phyloP scores from a whole-genome alignment of 2,888 invertebrate genomes.

The Stenchaetothrips biformis region DNA sequence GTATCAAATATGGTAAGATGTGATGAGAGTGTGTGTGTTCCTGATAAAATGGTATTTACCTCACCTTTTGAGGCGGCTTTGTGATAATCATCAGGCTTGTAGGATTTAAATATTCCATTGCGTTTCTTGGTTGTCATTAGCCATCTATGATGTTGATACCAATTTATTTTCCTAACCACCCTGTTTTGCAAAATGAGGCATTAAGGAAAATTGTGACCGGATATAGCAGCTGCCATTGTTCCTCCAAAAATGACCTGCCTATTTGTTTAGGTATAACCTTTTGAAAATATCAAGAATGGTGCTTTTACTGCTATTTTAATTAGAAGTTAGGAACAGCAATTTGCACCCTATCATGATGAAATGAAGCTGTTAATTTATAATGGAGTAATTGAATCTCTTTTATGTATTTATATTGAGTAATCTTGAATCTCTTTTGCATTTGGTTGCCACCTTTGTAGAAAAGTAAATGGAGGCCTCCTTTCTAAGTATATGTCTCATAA shows the following conservation, averaged over 20 bases:
- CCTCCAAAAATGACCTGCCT: too few species aligned
- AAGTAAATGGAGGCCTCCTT: not conserved
- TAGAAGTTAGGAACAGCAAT: not conserved
- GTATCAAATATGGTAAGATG: conserved; percentile 16
- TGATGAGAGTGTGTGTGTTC: not conserved
- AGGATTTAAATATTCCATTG: not conserved
- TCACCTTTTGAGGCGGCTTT: conserved; percentile 7
- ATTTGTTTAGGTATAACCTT: not conserved
- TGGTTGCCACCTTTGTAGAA: not conserved
- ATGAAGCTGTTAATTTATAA: not conserved
- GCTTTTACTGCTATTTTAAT: not conserved
- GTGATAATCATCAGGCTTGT: conserved; percentile 18
- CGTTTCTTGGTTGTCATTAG: not conserved
- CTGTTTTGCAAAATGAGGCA: not conserved
- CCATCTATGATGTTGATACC: not conserved
- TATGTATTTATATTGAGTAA: not conserved
- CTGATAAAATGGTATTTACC: not conserved
- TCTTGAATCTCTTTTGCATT: not conserved
- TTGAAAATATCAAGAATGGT: not conserved
- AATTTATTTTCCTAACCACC: conserved; percentile 2
- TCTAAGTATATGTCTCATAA: not conserved
- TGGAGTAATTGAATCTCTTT: not conserved
- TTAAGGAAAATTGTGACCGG: not conserved
- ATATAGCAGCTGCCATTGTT: not conserved
- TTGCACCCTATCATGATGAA: not conserved